Evolutionary conservation across 2,797 vertebrate species (phyloP).

Genomic region (Erethizon dorsatum): DNA sequence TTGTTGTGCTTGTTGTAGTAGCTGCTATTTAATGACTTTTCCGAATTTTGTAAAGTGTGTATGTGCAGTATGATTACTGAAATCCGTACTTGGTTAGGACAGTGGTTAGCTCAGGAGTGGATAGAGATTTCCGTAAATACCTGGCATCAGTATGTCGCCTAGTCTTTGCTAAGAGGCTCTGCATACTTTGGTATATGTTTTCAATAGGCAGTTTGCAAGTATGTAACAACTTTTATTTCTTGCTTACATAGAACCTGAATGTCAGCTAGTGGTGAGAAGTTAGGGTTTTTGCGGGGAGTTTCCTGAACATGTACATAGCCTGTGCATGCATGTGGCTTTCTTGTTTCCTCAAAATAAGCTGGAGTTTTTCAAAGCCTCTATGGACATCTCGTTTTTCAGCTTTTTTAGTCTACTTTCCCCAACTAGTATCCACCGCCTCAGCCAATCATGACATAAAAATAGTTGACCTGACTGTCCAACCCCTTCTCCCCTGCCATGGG

Average conservation of each 20-base stretch:
- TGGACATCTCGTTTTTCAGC: neutral
- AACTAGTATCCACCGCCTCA: neutral
- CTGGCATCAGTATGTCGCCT: neutral
- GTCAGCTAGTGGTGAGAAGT: neutral
- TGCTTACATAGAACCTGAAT: neutral
- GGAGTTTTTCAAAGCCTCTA: slow-evolving; percentile 37
- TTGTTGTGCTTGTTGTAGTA: neutral
- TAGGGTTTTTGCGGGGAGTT: neutral
- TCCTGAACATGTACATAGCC: neutral
- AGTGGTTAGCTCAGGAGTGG: neutral
- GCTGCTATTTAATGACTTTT: neutral
- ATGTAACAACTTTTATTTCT: neutral
- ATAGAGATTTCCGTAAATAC: neutral
- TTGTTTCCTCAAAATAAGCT: neutral
- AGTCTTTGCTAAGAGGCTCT: neutral
- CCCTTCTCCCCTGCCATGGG: neutral
- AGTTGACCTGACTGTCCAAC: neutral
- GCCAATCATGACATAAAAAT: slow-evolving; percentile 3
- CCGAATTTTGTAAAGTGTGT: neutral
- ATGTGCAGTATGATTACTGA: neutral
- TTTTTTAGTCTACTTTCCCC: slow-evolving; percentile 1
- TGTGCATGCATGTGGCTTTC: neutral
- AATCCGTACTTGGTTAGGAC: neutral
- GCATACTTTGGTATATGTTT: neutral
- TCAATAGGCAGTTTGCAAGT: neutral